Base-by-base conservation (phyloP, 2,113 vertebrate genomes). In the Clarias macrocephalus region DNA sequence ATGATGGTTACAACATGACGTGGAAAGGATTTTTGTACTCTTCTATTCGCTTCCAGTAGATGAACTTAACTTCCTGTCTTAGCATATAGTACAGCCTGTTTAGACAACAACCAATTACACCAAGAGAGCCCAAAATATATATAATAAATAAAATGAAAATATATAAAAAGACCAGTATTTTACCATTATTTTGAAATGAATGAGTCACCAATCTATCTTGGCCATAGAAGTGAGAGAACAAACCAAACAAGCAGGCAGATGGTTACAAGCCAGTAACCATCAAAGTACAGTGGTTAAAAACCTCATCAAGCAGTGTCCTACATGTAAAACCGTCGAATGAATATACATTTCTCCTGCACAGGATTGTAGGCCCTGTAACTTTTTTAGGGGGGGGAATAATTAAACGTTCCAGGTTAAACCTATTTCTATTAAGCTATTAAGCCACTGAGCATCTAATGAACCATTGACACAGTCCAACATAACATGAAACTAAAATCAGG, bases 1-100 rank as follows among this genome's bases (percentile, higher is more conserved):
- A 37, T 82, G 56, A 73, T 18, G 8, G 13, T 4, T 63, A 87
- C 48, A 75, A 56, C 59, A 85, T 82, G 85, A 88, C 57, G 72
- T 70, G 84, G 81, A 65, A 28, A 66, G 42, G 81, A 83, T 63
- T 62, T 62, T 57, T 19, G 70, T 59, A 9, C 56, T 56, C 30
- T 83, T 87, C 5, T 68, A 21, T 83, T 83, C 12, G 76, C n/a
- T 28, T 56, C 65, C 0, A n/a, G 81, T 13, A 42, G 18, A 48
- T 65, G 68, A 83, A 56, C 62, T 54, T 59, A 56, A 6, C 42
- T n/a, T 83, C 72, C 81, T 76, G 23, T 83, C 48, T 28, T 76
- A 33, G 56, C 19, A 57, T 60, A 68, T 56, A 11, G 15, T 37
- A 68, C n/a, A 63, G 75, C n/a, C 85, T 82, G 37, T 87, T 75